Base-by-base conservation (phyloP, 2,797 vertebrate genomes). In the Poecilia velifera region DNA sequence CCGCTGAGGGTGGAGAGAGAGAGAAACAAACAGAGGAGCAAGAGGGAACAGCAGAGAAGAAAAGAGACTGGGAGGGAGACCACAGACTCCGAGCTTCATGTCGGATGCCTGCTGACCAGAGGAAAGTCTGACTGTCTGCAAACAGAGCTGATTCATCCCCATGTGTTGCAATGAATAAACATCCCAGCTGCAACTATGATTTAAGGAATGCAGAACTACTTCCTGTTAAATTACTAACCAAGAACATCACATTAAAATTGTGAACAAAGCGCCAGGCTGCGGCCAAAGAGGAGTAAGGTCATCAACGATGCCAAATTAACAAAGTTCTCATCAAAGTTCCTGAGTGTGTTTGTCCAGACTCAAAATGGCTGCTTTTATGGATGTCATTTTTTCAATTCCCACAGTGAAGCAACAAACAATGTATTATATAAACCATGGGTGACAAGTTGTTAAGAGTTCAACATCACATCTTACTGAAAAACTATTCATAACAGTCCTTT, bases 61-160 rank as follows among this genome's bases (percentile, higher is more conserved):
- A 78, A 87, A 84, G 87, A 76, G 74, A 83, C 6, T 22, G 59
- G 77, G 81, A 75, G 83, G 64, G 66, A 16, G 25, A 73, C 36
- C 73, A 76, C 46, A 68, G 85, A 28, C 73, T 75, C 91, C 72
- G 87, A 87, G 86, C 84, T 79, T 76, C 45, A 25, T 39, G 25
- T 81, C 79, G 72, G 86, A 91, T 92, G 91, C 82, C 89, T 77
- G 84, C 34, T 78, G 84, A 84, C 85, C 79, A 78, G 85, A 86
- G 71, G 86, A 88, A 73, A 76, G 55, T 72, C 36, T 3, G 73
- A 84, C 83, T 79, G 28, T 72, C 75, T 86, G 76, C 88, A 91
- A 89, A 88, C 89, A 87, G 46, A 82, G 80, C 81, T 86, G 90
- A 92, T 90, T 89, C 86, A 89, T 83, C 83, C 74, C 28, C 55